Base-by-base conservation (phyloP, 1,140 invertebrate species). In the Nasonia vitripennis region DNA sequence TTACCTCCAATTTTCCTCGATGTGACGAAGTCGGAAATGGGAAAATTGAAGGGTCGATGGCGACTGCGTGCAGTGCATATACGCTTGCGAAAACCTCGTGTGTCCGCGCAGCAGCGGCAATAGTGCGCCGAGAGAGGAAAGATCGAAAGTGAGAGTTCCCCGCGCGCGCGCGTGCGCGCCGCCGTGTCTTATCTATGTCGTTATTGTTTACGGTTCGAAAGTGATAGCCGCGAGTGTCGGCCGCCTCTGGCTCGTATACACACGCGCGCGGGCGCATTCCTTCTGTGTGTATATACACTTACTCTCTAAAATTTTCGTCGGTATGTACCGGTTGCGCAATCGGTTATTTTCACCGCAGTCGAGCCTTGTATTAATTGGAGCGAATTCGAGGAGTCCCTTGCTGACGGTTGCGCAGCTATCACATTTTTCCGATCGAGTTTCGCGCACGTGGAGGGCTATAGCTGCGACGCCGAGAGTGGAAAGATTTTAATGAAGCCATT, bases 111-210 rank as follows among this genome's bases (percentile, higher is more conserved):
- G 12, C 7, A 9, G 79, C 14, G 68, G 31, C 45, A 45, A 34
- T n/a, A 70, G 10, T 0, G 2, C n/a, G 20, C 6, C 17, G 68
- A 23, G n/a, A 20, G 73, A 31, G 27, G 68, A 74, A 78, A 74
- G 83, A 85, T 84, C 67, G 68, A 85, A 85, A 85, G 83, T 85
- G 83, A 85, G 83, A 85, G 83, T 75, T 68, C 55, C 37, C 78
- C 41, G 37, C 37, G 37, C 4, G 27, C 27, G 27, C 27, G 27
- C 27, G 27, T 1, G 27, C 27, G 27, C 27, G 0, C 27, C 27
- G 51, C 51, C 17, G 55, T 62, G 20, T 27, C 45, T 75, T 85
- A 85, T 85, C 78, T 80, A 70, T 75, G 68, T 55, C 75, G 77
- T 79, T 71, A 75, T 85, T 80, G 83, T 75, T 37, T 78, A 73